A percentile compares a stretch with the other conserved stretches of the same genome.
These are phyloP conservation scores for Oeneis ivallda DNA, from an alignment of 2,888 invertebrate genomes.

Conservation along the genomic window DNA sequence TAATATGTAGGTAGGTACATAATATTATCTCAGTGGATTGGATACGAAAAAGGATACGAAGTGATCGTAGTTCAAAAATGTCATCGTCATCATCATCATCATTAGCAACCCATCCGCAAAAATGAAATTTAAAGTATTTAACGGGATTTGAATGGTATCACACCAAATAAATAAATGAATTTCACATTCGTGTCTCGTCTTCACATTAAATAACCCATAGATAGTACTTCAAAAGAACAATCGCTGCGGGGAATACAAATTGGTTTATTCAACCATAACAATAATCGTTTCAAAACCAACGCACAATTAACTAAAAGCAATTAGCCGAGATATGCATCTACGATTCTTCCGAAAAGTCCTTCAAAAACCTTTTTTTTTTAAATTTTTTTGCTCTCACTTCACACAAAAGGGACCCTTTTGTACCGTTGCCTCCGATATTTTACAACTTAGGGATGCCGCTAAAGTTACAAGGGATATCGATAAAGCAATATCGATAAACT, in stretches of 20 bases:
- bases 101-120: too few species aligned
- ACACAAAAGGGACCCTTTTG: slow-evolving; percentile 48
- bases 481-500: slow-evolving; percentile 34
- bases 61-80: too few species aligned
- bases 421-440: slow-evolving; percentile 46
- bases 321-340: slow-evolving; percentile 36
- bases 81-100: too few species aligned
- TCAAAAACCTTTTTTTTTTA: slow-evolving; percentile 40
- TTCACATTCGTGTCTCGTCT: too few species aligned
- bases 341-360: slow-evolving; percentile 35
- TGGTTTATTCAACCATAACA: slow-evolving; percentile 15
- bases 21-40: neutral
- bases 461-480: slow-evolving; percentile 39
- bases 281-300: slow-evolving; percentile 12
- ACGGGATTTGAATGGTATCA: too few species aligned
- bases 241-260: slow-evolving; percentile 13
- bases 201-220: neutral
- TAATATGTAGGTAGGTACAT: too few species aligned
- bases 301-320: slow-evolving; percentile 33
- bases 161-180: too few species aligned
- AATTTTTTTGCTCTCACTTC: slow-evolving; percentile 40
- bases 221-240: neutral
- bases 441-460: slow-evolving; percentile 43
- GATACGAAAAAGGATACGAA: too few species aligned
- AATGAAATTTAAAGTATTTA: too few species aligned